Evolutionary conservation across 2,888 invertebrate species (phyloP), one percentile per base, ranked within the genome.

Genomic region (Heliconius ismenius): DNA sequence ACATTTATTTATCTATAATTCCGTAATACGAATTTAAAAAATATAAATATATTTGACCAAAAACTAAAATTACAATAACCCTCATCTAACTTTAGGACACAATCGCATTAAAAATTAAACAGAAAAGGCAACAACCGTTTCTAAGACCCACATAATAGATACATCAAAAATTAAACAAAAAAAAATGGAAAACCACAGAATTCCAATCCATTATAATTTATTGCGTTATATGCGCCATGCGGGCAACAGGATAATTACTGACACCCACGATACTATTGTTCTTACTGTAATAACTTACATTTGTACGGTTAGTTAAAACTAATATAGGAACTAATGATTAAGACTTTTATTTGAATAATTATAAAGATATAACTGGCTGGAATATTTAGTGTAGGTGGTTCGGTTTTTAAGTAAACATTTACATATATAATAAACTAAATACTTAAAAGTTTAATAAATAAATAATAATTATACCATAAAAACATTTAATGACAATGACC

Each of bases 231-330:
- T 79, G 77, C 81, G 79, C 78, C 78, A 82, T 81, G 81, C 82
- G 80, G 82, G 81, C 79, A 76, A 79, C 77, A 77, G 74, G 73
- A 86, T 86, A 86, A 86, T 82, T 82, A 82, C 81, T 80, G 80
- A 82, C 81, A 79, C 85, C 84, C 85, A 86, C 84, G 79, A 70
- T 76, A 77, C 80, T 79, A 83, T 85, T 85, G 85, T 84, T 84
- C 81, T 82, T 79, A 77, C 69, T 73, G n/a, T 39, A 78, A 73
- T 73, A 43, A 67, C 75, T 67, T 43, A 18, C n/a, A 49, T 49
- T 74, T 68, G 18, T 28, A 43, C 43, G 36, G 75, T 24, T 26
- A n/a, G 24, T 26, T 67, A 10, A 24, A 67, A 43, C 18, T 24
- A 39, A 39, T 67, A n/a, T 15, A 13, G 24, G 6, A 43, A 49